phyloP scores from a whole-genome alignment of 2,797 vertebrate species.

The Cryptoprocta ferox region DNA sequence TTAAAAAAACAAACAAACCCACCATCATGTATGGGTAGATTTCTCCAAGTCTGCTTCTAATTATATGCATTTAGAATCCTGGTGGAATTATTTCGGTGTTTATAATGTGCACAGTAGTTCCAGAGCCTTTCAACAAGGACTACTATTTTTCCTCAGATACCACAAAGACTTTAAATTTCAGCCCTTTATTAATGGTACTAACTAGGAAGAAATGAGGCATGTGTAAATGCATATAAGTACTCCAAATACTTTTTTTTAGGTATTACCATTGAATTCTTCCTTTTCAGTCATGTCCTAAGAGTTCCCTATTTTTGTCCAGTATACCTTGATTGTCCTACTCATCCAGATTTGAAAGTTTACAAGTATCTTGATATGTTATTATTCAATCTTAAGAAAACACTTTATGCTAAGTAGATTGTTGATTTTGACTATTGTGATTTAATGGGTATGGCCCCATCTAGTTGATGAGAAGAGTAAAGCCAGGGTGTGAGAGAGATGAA shows the following conservation, averaged over 20 bases:
- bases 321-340: background rate
- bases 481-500: background rate
- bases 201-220: background rate
- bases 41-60: slow-evolving; percentile 57
- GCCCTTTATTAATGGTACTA: slow-evolving; percentile 37
- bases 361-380: background rate
- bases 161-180: slow-evolving; percentile 41
- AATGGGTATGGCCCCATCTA: background rate
- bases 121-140: slow-evolving; percentile 36
- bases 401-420: background rate
- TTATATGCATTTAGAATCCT: slow-evolving; percentile 42
- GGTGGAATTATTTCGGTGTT: slow-evolving; percentile 10
- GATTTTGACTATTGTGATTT: slow-evolving; percentile 17
- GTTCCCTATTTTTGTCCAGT: background rate
- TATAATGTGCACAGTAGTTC: slow-evolving; percentile 15
- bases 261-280: background rate
- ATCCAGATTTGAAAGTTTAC: background rate
- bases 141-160: slow-evolving; percentile 16
- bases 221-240: background rate
- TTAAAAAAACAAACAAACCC: background rate
- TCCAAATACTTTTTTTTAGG: background rate
- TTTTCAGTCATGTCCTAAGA: background rate
- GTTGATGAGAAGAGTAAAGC: background rate
- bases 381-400: background rate
- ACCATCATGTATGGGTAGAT: background rate